phyloP scores from a whole-genome alignment of 2,888 invertebrate genomes.

The Ophion slaviceki region DNA sequence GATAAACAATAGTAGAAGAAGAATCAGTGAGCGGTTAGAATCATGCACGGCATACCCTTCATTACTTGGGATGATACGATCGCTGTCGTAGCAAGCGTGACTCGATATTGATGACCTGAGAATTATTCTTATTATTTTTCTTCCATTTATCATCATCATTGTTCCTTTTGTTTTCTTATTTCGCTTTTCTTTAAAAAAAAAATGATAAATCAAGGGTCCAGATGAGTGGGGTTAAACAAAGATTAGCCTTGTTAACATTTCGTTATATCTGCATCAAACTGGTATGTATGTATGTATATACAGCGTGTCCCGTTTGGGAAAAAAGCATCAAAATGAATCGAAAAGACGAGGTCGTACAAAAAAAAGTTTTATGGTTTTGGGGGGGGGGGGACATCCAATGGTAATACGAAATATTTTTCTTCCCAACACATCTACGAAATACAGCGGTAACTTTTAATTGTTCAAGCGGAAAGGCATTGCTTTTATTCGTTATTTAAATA shows the following conservation, averaged over 20 bases:
- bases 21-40: constrained; percentile 37
- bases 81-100: constrained; percentile 45
- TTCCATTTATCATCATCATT: constrained; percentile 2
- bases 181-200: neutral
- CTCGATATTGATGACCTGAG: constrained; percentile 49
- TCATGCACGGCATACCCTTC: constrained; percentile 52
- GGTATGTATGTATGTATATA: too few relatives aligned
- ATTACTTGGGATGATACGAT: constrained; percentile 39
- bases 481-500: too few relatives aligned
- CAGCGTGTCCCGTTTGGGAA: too few relatives aligned
- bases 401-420: too few relatives aligned
- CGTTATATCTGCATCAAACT: too few relatives aligned
- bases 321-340: too few relatives aligned
- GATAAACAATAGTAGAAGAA: neutral
- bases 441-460: too few relatives aligned
- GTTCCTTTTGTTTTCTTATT: neutral
- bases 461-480: too few relatives aligned
- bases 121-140: constrained; percentile 35
- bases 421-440: too few relatives aligned
- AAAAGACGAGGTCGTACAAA: too few relatives aligned
- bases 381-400: too few relatives aligned
- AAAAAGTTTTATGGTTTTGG: too few relatives aligned
- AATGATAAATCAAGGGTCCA: neutral
- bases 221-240: neutral
- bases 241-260: neutral